These are phyloP conservation scores for Arizona elegans DNA, from an alignment of 2,113 vertebrate species.

Conservation along the genomic window DNA sequence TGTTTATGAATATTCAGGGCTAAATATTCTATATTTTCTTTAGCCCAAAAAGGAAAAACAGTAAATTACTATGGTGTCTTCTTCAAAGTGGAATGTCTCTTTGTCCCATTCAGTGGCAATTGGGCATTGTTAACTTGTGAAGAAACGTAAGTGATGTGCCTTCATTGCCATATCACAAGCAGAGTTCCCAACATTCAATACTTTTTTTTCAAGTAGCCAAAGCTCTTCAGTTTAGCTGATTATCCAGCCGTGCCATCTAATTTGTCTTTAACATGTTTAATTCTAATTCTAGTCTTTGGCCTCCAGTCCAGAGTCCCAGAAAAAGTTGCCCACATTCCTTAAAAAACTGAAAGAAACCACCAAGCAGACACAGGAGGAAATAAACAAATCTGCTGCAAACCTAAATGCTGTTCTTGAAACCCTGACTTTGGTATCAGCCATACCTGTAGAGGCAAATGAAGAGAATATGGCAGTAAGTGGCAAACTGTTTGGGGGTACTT, in stretches of 20 bases:
- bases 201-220: background rate
- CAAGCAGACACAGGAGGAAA: background rate
- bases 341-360: constrained; percentile 3
- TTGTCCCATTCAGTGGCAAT: background rate
- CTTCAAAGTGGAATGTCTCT: background rate
- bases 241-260: background rate
- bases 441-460: constrained; percentile 49
- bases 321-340: constrained; percentile 53
- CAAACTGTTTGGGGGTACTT: constrained; percentile 18
- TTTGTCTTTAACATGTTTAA: constrained; percentile 8
- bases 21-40: background rate
- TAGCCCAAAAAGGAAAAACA: background rate
- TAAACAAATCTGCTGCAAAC: constrained; percentile 46
- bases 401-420: constrained; percentile 61
- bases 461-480: constrained; percentile 58
- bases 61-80: background rate
- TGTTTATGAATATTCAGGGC: too few species aligned
- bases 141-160: background rate
- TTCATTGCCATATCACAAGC: background rate
- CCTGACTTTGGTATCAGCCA: constrained; percentile 55
- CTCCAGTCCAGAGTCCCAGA: constrained; percentile 46
- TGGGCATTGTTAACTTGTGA: background rate
- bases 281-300: constrained; percentile 63
- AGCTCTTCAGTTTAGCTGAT: background rate
- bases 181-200: background rate